Base-by-base conservation (phyloP, 2,113 vertebrate species). In the Pseudolaguvia tuberculata region DNA sequence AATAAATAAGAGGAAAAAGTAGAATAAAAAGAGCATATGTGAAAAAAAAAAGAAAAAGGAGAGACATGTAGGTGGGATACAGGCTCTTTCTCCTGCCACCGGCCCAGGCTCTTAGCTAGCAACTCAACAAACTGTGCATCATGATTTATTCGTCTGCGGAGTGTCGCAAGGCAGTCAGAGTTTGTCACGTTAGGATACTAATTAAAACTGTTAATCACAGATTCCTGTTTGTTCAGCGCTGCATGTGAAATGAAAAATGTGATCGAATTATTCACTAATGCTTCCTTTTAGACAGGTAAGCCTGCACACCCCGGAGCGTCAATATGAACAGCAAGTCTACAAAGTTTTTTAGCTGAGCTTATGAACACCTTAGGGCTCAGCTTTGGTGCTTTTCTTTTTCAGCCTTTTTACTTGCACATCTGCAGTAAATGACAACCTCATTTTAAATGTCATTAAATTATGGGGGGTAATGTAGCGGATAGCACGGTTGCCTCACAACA, bases 171-270 rank as follows among this genome's bases (percentile, higher is more conserved):
- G 85, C 88, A 87, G 83, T 88, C 83, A 81, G 87, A 89, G 88
- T 92, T 89, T 89, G 88, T 90, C 90, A 92, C 88, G 86, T 89
- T 89, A 85, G 88, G 90, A 90, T 89, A 93, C 93, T 93, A 94
- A 95, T 94, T 93, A 92, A 93, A 91, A 90, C 89, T 88, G 87
- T 92, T 91, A 91, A 92, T 88, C 86, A 84, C 85, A 86, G 83
- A 91, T 89, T 91, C 87, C 91, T 94, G 91, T 92, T 86, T 88
- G 91, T 91, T 93, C 92, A 95, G 93, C 93, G 93, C 92, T 92
- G 83, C 83, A 81, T 83, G 72, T 86, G 90, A 93, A 90, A 92
- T 92, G 92, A 93, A 91, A 93, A 93, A 91, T 91, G 89, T 90
- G 91, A 93, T 94, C 91, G 91, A 94, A 93, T 91, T 89, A 92